Base-by-base conservation (phyloP, 2,888 invertebrate genomes). In the Hartigia nigra region DNA sequence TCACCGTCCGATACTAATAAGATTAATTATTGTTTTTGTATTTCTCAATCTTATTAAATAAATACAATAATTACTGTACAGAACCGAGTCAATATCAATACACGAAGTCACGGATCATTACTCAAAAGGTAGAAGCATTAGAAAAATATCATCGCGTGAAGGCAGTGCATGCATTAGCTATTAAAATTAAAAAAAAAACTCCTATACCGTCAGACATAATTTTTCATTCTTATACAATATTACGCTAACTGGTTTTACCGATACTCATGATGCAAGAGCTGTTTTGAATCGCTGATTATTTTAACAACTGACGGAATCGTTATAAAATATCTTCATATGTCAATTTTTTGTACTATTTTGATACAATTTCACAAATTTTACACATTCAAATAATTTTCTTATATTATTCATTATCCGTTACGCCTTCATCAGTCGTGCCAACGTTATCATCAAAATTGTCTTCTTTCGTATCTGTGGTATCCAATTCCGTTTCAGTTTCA, bases 31-130 rank as follows among this genome's bases (percentile, higher is more conserved):
- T 79, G 31, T 69, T 77, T 74, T 80, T 34, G 81, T 69, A 77
- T 36, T 76, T 82, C 81, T 81, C 78, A 80, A 83, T 84, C 83
- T 83, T 83, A 80, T 78, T 84, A 83, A 82, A 85, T 79, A 82
- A 81, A 81, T 77, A 12, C 32, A 69, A 74, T 74, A 12, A 82
- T 77, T 55, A 5, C 55, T 23, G 55, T 55, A 55, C 55, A 55
- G 9, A 55, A 55, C 55, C 55, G 23, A 23, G 23, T 55, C 14
- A 23, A 55, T 55, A 55, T 55, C 23, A 55, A 55, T 55, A 55
- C 1, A 55, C 55, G 23, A 23, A 55, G 55, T 55, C 14, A 55
- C 55, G 3, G 23, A 55, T 55, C 55, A 55, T 55, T 55, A 55
- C 55, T 55, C 23, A 55, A 23, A 55, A 55, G 23, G 55, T 55